Base-by-base conservation (phyloP, 92 coral and sea anemone genomes). In the Phenganax marumi region DNA sequence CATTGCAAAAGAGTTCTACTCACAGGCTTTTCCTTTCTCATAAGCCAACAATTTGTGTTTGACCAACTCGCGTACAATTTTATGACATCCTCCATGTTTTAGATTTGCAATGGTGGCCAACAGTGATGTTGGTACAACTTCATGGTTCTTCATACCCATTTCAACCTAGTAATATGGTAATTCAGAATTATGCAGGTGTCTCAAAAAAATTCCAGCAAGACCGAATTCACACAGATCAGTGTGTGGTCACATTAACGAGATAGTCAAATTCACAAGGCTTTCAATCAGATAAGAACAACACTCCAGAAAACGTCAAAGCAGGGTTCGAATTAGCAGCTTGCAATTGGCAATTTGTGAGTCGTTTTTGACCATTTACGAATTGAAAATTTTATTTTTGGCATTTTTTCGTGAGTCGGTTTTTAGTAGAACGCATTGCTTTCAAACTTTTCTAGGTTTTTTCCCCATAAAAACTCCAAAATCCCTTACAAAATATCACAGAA, bases 141-240 rank as follows among this genome's bases (percentile, higher is more conserved):
- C 98, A 76, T 95, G 98, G 81, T 95, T 95, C 84, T 95, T 95
- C 98, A 95, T 95, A 0, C 98, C 98, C 98, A 95, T 95, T 79
- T 95, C 98, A 16, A 95, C 98, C 98, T 94, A 58, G 6, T 81
- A 54, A 54, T 17, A 22, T 10, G 8, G 46, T 21, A 23, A 24
- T 19, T 26, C 4, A 12, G 26, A 25, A 68, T 16, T 46, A 33
- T 68, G 1, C 73, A 25, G 24, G 24, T 25, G 48, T 25, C 48
- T 9, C 73, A 7, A 7, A 25, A 9, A 68, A 17, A 25, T 9
- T 18, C 0, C n/a, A 68, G 17, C 63, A 56, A 56, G 7, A 21
- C n/a, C 17, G 7, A 14, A 56, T 1, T 14, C 7, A 1, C 17
- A 21, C n/a, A 56, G 63, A 56, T 14, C 8, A 8, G 2, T 19